These are phyloP conservation scores for Turnix velox DNA, from an alignment of 2,113 vertebrate species.

Conservation along the genomic window DNA sequence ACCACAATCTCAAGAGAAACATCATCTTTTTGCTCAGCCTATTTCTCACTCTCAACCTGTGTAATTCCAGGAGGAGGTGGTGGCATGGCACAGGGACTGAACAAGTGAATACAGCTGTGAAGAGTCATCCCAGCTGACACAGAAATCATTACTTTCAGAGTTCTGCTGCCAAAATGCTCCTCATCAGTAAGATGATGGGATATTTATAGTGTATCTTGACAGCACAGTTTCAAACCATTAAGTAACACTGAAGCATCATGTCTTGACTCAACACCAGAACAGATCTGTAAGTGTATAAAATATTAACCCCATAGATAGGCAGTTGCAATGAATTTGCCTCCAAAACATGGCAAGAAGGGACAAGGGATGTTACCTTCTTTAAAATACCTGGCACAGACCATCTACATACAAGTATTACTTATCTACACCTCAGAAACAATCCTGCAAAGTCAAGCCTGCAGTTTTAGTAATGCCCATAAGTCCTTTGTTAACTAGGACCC, in stretches of 20 bases:
- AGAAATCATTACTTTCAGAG: background rate
- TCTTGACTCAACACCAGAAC: slow-evolving; percentile 14
- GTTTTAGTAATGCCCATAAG: no score
- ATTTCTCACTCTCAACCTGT: background rate
- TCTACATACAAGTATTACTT: background rate
- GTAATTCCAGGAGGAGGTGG: background rate
- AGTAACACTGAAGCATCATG: background rate
- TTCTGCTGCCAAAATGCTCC: background rate
- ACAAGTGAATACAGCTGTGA: background rate
- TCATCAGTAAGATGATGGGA: background rate
- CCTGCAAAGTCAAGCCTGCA: no score
- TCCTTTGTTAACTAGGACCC: no score
- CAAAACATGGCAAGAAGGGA: background rate
- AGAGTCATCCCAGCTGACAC: slow-evolving; percentile 4
- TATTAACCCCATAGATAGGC: background rate
- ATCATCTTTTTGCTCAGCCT: background rate
- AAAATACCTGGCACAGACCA: background rate
- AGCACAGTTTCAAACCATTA: slow-evolving; percentile 17
- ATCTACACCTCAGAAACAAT: background rate
- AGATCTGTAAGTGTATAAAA: background rate
- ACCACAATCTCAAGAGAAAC: background rate
- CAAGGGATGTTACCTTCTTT: background rate
- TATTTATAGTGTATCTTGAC: slow-evolving; percentile 47
- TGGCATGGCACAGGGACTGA: background rate
- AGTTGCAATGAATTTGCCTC: background rate